These are phyloP conservation scores for Tenebrosternarchus preto DNA, from an alignment of 2,113 vertebrate genomes.

Conservation along the genomic window DNA sequence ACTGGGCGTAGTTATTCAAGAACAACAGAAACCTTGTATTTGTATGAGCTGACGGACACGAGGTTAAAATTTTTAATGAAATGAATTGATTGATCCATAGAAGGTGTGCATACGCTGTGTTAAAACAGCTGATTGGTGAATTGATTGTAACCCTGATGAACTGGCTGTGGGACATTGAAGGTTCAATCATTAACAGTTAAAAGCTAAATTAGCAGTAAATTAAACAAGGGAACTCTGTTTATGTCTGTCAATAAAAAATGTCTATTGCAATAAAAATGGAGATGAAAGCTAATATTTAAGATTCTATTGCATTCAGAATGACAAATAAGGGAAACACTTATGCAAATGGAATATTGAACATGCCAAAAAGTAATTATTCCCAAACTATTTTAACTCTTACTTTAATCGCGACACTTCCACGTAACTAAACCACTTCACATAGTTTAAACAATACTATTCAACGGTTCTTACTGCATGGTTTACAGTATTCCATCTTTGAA, in stretches of 20 bases:
- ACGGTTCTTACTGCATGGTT: background rate
- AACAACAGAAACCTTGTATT: background rate
- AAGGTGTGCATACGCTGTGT: constrained; percentile 1
- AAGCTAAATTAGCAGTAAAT: background rate
- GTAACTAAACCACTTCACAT: background rate
- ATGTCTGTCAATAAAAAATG: background rate
- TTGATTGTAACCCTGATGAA: constrained; percentile 21
- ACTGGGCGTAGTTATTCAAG: background rate
- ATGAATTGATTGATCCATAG: constrained; percentile 12
- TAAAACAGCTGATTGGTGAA: constrained; percentile 6
- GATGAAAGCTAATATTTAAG: background rate
- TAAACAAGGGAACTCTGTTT: background rate
- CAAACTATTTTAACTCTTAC: no score
- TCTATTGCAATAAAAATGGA: background rate
- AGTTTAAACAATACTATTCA: background rate
- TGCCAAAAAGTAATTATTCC: background rate
- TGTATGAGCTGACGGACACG: background rate
- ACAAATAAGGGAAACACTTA: background rate
- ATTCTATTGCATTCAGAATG: no score
- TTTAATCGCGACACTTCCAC: background rate
- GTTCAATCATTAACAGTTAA: constrained; percentile 20
- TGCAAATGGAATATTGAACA: background rate
- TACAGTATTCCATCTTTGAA: constrained; percentile 1
- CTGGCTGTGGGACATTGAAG: background rate
- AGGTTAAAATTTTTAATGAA: constrained; percentile 3